Percentiles rank a stretch among this genome's conserved stretches.
These are phyloP conservation scores for Tangachromis dhanisi DNA, from an alignment of 2,113 vertebrate genomes.

Conservation along the genomic window DNA sequence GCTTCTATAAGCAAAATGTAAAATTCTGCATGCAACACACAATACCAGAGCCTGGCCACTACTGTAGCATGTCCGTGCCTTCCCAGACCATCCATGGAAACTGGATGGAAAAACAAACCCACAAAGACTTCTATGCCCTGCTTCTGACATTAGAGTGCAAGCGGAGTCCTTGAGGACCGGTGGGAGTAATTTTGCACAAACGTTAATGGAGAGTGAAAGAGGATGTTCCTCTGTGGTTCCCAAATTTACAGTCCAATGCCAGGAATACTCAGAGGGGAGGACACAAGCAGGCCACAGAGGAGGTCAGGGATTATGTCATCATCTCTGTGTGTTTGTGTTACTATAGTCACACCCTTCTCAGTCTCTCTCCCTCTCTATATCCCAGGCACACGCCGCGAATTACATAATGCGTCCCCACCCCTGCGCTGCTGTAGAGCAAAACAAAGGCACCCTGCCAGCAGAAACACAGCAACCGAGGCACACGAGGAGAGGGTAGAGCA, in stretches of 20 bases:
- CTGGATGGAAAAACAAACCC: conserved; percentile 7
- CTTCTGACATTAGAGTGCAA: not conserved
- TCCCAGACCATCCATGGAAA: not conserved
- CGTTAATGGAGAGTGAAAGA: conserved; percentile 25
- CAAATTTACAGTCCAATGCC: conserved; percentile 22
- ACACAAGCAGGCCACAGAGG: not conserved
- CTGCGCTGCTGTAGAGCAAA: conserved; percentile 37
- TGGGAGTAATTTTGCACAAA: not conserved
- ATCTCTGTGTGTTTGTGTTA: conserved; percentile 14
- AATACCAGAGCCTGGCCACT: not conserved
- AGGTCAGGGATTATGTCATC: conserved; percentile 62
- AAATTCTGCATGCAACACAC: not conserved
- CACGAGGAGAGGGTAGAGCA: not conserved
- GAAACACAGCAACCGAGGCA: conserved; percentile 34
- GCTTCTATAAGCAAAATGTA: not conserved
- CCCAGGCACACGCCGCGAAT: conserved; percentile 33
- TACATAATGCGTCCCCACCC: conserved; percentile 53
- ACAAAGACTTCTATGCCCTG: not conserved
- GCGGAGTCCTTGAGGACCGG: not conserved
- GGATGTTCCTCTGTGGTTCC: conserved; percentile 33
- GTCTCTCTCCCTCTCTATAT: not conserved
- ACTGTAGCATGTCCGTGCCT: not conserved
- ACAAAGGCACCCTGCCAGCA: conserved; percentile 56
- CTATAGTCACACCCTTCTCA: conserved; percentile 46
- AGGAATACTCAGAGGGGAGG: conserved; percentile 28